These are phyloP conservation scores for Epizoanthus rinbou DNA, from an alignment of 92 coral and sea anemone species.

Conservation along the genomic window DNA sequence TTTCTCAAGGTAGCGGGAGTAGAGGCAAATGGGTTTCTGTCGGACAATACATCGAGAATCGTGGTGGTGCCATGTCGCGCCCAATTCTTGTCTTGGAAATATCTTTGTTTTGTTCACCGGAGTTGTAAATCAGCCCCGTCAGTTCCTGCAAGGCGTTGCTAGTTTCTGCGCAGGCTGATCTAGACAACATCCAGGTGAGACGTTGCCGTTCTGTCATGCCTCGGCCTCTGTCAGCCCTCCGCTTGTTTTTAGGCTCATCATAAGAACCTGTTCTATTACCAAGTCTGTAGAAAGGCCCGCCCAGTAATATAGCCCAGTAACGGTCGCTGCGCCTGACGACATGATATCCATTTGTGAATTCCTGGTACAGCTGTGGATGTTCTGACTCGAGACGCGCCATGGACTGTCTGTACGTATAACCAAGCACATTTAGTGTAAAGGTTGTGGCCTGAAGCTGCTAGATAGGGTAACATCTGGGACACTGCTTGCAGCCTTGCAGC, in stretches of 20 bases:
- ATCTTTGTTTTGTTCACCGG: conserved; percentile 59
- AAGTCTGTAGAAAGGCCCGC: conserved; percentile 67
- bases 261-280: conserved; percentile 64
- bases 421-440: conserved; percentile 42
- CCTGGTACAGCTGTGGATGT: conserved; percentile 30
- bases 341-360: conserved; percentile 47
- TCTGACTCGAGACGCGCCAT: conserved; percentile 36
- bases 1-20: conserved; percentile 30
- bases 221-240: conserved; percentile 52
- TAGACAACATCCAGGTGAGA: conserved; percentile 45
- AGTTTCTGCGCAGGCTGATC: conserved; percentile 56
- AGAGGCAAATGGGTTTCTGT: conserved; percentile 46
- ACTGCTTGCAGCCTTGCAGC: conserved; percentile 35
- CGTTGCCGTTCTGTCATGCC: conserved; percentile 52
- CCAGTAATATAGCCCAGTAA: conserved; percentile 73
- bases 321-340: conserved; percentile 61
- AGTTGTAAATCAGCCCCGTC: conserved; percentile 41
- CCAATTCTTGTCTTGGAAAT: conserved; percentile 29
- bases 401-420: conserved; percentile 54
- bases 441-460: conserved; percentile 49
- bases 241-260: conserved; percentile 57
- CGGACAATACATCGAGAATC: conserved; percentile 11
- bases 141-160: conserved; percentile 58
- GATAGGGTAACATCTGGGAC: conserved; percentile 33
- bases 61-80: conserved; percentile 45